Conservation (phyloP, 2,113 vertebrate species). For the Eonycteris spelaea region DNA sequence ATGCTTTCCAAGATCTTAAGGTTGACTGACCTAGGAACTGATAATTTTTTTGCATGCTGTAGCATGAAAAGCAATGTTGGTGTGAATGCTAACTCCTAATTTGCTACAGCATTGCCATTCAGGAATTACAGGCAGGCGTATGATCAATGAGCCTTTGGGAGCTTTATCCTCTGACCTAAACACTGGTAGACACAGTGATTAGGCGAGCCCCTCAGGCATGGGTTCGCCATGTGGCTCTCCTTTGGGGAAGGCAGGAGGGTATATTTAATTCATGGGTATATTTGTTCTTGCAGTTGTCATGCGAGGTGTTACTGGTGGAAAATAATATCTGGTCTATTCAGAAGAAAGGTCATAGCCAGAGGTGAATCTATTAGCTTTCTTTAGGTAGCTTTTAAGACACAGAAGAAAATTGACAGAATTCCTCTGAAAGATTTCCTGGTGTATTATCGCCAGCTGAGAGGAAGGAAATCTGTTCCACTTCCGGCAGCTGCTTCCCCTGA, state of each 20-base stretch:
- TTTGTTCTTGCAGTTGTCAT: not conserved
- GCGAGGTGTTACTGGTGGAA: not conserved
- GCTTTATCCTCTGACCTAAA: not conserved
- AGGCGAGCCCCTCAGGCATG: not conserved
- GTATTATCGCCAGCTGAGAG: not conserved
- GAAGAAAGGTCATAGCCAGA: slow-evolving; percentile 3
- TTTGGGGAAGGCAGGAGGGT: not conserved
- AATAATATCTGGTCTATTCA: not conserved
- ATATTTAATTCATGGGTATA: not conserved
- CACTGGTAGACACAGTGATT: not conserved
- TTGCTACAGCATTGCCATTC: not conserved
- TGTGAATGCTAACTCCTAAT: not conserved
- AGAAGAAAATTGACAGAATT: slow-evolving; percentile 5
- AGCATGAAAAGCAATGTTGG: not conserved
- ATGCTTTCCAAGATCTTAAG: not conserved
- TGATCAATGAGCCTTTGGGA: not conserved
- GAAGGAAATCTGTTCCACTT: slow-evolving; percentile 19
- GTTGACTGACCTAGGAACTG: not conserved
- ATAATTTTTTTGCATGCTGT: not conserved
- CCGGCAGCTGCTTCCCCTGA: slow-evolving; percentile 11
- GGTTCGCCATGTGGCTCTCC: not conserved
- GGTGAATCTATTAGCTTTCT: not conserved
- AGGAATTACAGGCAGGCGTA: not conserved
- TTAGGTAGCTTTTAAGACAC: not conserved
- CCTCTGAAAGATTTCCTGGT: not conserved